These are phyloP conservation scores for Archocentrus centrarchus DNA, from an alignment of 2,113 vertebrate species.

Conservation along the genomic window DNA sequence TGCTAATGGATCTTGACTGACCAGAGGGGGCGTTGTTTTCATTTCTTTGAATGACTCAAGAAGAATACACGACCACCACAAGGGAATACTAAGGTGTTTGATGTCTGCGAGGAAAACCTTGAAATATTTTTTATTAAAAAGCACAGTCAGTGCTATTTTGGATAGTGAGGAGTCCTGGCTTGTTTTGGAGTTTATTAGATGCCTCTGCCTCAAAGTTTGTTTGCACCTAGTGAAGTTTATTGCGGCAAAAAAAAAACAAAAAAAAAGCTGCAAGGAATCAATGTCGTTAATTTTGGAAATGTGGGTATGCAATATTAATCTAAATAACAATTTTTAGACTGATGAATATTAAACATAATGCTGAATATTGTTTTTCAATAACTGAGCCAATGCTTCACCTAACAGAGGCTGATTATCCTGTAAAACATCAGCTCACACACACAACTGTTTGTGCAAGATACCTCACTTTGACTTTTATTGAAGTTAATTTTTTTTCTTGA, in stretches of 20 bases:
- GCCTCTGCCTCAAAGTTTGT: background rate
- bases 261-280: background rate
- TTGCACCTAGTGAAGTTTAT: background rate
- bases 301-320: background rate
- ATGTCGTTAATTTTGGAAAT: background rate
- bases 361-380: too few species aligned
- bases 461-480: background rate
- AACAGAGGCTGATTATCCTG: background rate
- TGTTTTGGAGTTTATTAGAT: constrained; percentile 1
- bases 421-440: background rate
- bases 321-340: background rate
- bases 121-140: constrained; percentile 21
- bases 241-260: background rate
- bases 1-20: background rate
- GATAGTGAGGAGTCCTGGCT: constrained; percentile 3
- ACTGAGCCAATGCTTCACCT: background rate
- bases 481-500: background rate
- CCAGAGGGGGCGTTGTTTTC: constrained; percentile 12
- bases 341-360: too few species aligned
- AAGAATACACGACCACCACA: background rate
- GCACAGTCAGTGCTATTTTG: constrained; percentile 4
- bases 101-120: background rate
- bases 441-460: background rate
- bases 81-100: background rate
- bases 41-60: background rate